These are phyloP conservation scores for Aelia acuminata DNA, from an alignment of 2,888 invertebrate genomes.

Conservation along the genomic window DNA sequence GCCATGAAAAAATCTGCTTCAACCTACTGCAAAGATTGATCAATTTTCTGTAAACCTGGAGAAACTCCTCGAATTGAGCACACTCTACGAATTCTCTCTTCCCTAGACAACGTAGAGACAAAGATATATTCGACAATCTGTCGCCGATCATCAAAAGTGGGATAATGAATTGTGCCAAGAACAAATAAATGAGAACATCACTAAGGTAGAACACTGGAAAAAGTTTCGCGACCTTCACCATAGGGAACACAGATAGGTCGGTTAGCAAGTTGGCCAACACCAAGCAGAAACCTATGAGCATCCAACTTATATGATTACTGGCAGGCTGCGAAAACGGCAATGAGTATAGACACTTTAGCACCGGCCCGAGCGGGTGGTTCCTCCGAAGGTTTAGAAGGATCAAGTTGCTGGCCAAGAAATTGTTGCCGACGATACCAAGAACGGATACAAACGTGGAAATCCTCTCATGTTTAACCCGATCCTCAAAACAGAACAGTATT, in stretches of 20 bases:
- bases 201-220: background rate
- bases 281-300: background rate
- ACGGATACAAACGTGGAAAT: background rate
- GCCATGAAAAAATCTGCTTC: conserved; percentile 15
- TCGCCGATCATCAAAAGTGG: background rate
- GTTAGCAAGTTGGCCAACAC: background rate
- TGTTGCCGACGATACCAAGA: background rate
- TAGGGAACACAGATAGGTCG: background rate
- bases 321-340: background rate
- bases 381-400: conserved; percentile 18
- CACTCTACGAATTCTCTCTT: background rate
- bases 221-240: background rate
- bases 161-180: background rate
- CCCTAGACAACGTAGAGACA: background rate
- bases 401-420: conserved; percentile 27
- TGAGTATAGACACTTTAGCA: background rate
- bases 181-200: conserved; percentile 10
- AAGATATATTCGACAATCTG: conserved; percentile 11
- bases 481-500: background rate
- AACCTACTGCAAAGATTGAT: background rate
- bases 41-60: background rate
- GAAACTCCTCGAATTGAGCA: background rate
- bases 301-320: background rate
- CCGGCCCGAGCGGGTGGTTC: background rate
- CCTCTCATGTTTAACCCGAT: background rate